Conservation (phyloP, 2,888 invertebrate species). For the Drosophila gaucha region DNA sequence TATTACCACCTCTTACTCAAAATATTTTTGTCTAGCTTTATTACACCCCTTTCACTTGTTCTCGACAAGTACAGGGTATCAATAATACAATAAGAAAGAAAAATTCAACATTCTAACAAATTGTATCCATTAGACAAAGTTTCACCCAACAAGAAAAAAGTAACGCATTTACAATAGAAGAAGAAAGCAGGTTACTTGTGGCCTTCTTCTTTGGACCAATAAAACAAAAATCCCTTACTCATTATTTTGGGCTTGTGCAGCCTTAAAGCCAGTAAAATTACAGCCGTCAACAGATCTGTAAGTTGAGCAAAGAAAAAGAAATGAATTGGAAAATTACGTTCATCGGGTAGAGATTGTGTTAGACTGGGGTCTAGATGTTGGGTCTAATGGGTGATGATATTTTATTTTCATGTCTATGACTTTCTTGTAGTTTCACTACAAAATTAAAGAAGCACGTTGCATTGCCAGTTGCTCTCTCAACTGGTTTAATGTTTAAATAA, state of each 20-base stretch:
- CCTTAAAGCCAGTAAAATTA: conserved; percentile 37
- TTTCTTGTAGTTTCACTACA: conserved; percentile 71
- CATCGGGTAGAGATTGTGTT: conserved; percentile 12
- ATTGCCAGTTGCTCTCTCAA: conserved; percentile 38
- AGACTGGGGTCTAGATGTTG: conserved; percentile 11
- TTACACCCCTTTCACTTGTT: no score
- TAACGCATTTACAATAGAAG: conserved; percentile 26
- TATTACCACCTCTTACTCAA: no score
- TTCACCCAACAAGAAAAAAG: conserved; percentile 48
- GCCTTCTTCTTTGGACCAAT: conserved; percentile 32
- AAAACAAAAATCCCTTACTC: conserved; percentile 59
- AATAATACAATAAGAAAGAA: conserved; percentile 21
- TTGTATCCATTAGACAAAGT: conserved; percentile 56
- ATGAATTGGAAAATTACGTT: conserved; percentile 29
- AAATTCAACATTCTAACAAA: conserved; percentile 60
- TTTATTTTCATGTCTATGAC: conserved; percentile 66
- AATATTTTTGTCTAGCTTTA: no score
- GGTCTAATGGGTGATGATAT: conserved; percentile 57
- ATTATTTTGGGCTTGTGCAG: conserved; percentile 52
- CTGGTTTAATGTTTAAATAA: conserved; percentile 79
- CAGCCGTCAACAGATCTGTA: conserved; percentile 41
- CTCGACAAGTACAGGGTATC: neutral
- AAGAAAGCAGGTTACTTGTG: conserved; percentile 61
- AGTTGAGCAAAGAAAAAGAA: conserved; percentile 31
- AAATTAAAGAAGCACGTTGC: conserved; percentile 29